Evolutionary conservation across 2,888 invertebrate genomes (phyloP).

Genomic region (Zygogramma bicolorata): DNA sequence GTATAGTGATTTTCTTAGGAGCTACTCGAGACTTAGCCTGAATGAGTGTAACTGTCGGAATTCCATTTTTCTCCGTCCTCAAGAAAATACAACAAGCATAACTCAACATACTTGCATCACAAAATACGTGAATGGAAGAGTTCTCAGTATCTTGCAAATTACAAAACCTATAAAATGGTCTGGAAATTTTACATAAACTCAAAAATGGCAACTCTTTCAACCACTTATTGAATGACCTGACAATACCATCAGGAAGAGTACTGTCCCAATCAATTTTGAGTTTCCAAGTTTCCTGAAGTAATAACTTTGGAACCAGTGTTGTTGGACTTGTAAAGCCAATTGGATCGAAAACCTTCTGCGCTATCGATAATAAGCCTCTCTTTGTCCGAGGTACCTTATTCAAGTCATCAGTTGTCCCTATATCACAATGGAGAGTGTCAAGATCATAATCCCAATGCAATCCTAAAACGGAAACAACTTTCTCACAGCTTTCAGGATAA

Average conservation of each 20-base stretch:
- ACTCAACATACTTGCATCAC: too few relatives aligned
- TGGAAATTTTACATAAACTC: constrained; percentile 19
- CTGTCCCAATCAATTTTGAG: too few relatives aligned
- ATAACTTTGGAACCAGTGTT: constrained; percentile 14
- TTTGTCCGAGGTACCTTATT: constrained; percentile 8
- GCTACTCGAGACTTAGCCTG: neutral
- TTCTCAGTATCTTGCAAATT: neutral
- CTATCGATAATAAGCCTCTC: constrained; percentile 14
- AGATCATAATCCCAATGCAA: neutral
- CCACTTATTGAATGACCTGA: constrained; percentile 17
- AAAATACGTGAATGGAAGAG: too few relatives aligned
- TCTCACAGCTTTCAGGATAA: too few relatives aligned
- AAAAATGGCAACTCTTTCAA: constrained; percentile 21
- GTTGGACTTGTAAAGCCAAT: constrained; percentile 31
- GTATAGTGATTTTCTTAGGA: neutral
- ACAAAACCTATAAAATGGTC: constrained; percentile 19
- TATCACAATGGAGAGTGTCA: neutral
- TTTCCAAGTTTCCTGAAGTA: constrained; percentile 28
- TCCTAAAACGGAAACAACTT: too few relatives aligned
- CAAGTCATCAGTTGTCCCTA: neutral
- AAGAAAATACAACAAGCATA: too few relatives aligned
- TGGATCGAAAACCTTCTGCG: constrained; percentile 30
- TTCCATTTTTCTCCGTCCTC: constrained; percentile 2
- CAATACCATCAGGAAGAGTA: constrained; percentile 8
- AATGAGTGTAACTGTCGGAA: constrained; percentile 17